phyloP scores from a whole-genome alignment of 2,888 invertebrate genomes.

The Hydrotaea cyrtoneurina region DNA sequence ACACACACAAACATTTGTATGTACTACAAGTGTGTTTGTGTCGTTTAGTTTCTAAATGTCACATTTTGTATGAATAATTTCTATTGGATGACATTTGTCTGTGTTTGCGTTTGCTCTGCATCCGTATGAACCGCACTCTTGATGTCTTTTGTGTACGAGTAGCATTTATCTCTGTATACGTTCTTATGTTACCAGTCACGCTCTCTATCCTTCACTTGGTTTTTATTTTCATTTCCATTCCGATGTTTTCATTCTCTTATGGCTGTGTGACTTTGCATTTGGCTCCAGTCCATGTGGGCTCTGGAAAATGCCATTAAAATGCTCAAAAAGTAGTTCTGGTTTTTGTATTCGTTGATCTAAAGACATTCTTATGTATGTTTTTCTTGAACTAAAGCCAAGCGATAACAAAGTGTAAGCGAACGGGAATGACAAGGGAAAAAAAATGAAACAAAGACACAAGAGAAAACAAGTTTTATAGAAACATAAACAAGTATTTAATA shows the following conservation, averaged over 20 bases:
- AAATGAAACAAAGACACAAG: not conserved
- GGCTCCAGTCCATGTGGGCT: not conserved
- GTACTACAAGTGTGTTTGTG: not conserved
- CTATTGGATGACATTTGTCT: slow-evolving; percentile 32
- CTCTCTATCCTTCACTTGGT: slow-evolving; percentile 9
- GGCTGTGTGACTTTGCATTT: not conserved
- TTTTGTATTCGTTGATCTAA: not conserved
- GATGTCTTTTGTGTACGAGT: not conserved
- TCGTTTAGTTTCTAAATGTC: slow-evolving; percentile 45
- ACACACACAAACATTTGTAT: slow-evolving; percentile 11
- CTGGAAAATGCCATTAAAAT: slow-evolving; percentile 8
- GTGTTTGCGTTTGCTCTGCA: not conserved
- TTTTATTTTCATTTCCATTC: not conserved
- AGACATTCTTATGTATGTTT: not conserved
- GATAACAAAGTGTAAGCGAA: slow-evolving; percentile 49
- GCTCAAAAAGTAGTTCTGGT: not conserved
- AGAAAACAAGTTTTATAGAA: too few species aligned
- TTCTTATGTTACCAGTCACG: slow-evolving; percentile 14
- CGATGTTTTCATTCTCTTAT: not conserved
- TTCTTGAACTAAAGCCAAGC: slow-evolving; percentile 57
- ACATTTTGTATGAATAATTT: slow-evolving; percentile 48
- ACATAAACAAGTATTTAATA: too few species aligned
- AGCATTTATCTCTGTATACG: not conserved
- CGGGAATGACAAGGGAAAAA: not conserved
- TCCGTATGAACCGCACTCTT: not conserved